Base-by-base conservation (phyloP, 2,888 invertebrate species). In the Pollenia angustigena region DNA sequence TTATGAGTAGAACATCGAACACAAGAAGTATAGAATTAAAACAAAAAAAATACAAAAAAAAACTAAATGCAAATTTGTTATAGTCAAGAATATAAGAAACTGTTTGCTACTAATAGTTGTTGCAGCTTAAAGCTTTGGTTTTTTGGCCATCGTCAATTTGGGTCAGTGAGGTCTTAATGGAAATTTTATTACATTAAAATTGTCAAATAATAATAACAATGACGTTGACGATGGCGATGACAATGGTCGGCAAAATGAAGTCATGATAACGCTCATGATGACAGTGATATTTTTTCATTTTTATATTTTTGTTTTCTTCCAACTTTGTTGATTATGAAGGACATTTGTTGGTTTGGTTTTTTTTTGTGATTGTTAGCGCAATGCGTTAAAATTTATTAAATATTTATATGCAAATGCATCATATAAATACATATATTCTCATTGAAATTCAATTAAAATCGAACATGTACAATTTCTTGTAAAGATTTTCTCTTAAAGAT, bases 171-270 rank as follows among this genome's bases (percentile, higher is more conserved):
- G 80, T 75, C 87, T 75, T 80, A 76, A 87, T 86, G 86, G 71
- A 87, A 87, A 72, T 81, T 81, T 87, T 83, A 84, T 84, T 84
- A 84, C 87, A 81, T 84, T 81, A 87, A 69, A 83, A 69, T 76
- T 64, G 60, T 82, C 82, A 79, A 76, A 68, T 74, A 79, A 76
- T 50, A 46, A 60, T 60, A 50, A 76, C 48, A 60, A 72, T 58
- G 52, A 68, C 11, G 66, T 14, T 56, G 64, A 50, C 68, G 68
- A 50, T 80, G 60, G 46, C 68, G 50, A 52, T 16, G 60, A 23
- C 40, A 42, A 71, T 84, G 75, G 80, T 68, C n/a, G 32, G 44
- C 48, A 14, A 32, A 32, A 32, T 32, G 4, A 6, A 52, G 32
- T 58, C 62, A 54, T 75, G 60, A 69, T 56, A 78, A 78, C 16